Percentiles rank a stretch among this genome's conserved stretches.
Conservation (phyloP, 2,888 invertebrate species). For the Papilio gigon region DNA sequence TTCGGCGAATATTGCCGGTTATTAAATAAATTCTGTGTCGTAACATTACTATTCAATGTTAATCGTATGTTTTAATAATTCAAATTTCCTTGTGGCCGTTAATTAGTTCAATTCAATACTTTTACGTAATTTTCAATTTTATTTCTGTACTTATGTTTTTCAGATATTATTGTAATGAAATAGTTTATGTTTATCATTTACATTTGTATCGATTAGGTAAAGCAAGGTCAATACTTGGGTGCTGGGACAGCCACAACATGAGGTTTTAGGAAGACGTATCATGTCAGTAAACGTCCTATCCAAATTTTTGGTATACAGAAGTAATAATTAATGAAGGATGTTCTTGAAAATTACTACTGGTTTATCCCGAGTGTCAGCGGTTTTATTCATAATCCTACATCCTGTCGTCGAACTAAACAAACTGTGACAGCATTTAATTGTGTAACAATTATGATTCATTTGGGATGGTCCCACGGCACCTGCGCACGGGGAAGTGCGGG, state of each 20-base stretch:
- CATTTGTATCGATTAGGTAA: background rate
- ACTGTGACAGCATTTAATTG: background rate
- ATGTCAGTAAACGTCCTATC: background rate
- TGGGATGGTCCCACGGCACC: slow-evolving; percentile 64
- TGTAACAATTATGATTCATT: slow-evolving; percentile 43
- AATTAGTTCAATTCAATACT: slow-evolving; percentile 2
- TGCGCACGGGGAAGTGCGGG: slow-evolving; percentile 49
- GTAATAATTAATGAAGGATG: background rate
- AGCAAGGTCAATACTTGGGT: background rate
- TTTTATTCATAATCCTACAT: background rate
- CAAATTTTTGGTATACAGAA: background rate
- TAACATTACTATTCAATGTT: slow-evolving; percentile 31
- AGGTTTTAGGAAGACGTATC: too few relatives aligned
- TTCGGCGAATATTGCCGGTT: slow-evolving; percentile 41
- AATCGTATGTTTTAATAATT: slow-evolving; percentile 27
- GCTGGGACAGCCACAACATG: too few relatives aligned
- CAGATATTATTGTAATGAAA: background rate
- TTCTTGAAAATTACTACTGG: background rate
- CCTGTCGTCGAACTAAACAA: background rate
- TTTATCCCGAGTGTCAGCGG: background rate
- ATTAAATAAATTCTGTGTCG: slow-evolving; percentile 33
- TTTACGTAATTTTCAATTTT: background rate
- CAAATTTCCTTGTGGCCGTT: slow-evolving; percentile 11
- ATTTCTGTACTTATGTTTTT: background rate
- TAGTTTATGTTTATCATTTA: background rate